Conservation (phyloP, 2,797 vertebrate species). For the Typhlichthys subterraneus region DNA sequence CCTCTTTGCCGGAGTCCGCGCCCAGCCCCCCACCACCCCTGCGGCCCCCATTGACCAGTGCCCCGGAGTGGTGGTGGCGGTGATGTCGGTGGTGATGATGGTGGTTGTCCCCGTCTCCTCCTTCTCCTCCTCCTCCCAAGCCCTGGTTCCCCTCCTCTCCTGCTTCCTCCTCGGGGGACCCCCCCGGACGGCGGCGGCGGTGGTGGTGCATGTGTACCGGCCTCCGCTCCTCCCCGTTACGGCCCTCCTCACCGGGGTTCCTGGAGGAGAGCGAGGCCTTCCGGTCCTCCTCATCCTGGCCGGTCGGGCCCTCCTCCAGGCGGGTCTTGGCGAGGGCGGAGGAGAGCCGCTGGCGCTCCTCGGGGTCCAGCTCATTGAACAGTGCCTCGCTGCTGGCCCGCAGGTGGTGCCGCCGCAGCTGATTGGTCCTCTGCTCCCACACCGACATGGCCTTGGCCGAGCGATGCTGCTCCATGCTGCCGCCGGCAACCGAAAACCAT, state of each 20-base stretch:
- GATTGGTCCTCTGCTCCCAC: slow-evolving; percentile 96
- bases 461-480: slow-evolving; percentile 90
- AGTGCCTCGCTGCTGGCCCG: slow-evolving; percentile 90
- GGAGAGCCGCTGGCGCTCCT: slow-evolving; percentile 84
- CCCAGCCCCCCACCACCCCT: slow-evolving; percentile 45
- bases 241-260: slow-evolving; percentile 61
- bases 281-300: slow-evolving; percentile 49
- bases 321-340: slow-evolving; percentile 91
- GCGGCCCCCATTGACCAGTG: slow-evolving; percentile 63
- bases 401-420: slow-evolving; percentile 91
- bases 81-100: slow-evolving; percentile 75
- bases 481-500: slow-evolving; percentile 33
- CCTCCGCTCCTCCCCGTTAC: slow-evolving; percentile 75
- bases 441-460: slow-evolving; percentile 88
- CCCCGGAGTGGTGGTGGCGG: slow-evolving; percentile 72
- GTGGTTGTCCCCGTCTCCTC: slow-evolving; percentile 60
- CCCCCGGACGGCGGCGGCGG: slow-evolving; percentile 37
- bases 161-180: slow-evolving; percentile 77
- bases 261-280: slow-evolving; percentile 44
- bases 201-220: slow-evolving; percentile 60
- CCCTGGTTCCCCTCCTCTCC: slow-evolving; percentile 57
- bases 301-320: slow-evolving; percentile 73
- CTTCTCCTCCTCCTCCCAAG: slow-evolving; percentile 41
- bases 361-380: slow-evolving; percentile 91
- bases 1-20: slow-evolving; percentile 60